These are phyloP conservation scores for Uropetala carovei DNA, from an alignment of 2,888 invertebrate species.

Conservation along the genomic window DNA sequence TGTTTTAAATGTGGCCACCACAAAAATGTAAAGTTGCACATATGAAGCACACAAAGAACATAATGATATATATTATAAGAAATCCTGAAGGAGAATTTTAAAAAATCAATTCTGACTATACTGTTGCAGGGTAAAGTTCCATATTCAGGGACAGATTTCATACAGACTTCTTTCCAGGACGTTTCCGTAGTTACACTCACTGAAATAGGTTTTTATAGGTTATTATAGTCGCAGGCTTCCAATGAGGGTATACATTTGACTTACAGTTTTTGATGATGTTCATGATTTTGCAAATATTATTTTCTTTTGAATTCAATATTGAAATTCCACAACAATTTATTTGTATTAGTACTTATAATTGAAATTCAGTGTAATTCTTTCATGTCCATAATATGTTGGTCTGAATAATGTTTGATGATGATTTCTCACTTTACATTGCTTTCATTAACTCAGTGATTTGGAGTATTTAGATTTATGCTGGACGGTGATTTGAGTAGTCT, in stretches of 20 bases:
- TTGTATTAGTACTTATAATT: background rate
- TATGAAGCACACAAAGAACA: conserved; percentile 57
- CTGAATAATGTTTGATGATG: background rate
- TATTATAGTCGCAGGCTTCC: conserved; percentile 54
- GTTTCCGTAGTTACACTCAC: conserved; percentile 41
- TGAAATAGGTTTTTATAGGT: conserved; percentile 54
- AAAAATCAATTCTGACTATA: conserved; percentile 59
- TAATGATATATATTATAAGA: conserved; percentile 43
- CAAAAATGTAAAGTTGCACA: conserved; percentile 60
- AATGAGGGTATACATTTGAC: conserved; percentile 58
- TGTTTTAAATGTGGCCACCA: conserved; percentile 64
- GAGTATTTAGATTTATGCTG: conserved; percentile 27
- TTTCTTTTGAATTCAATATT: background rate
- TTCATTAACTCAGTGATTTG: conserved; percentile 37
- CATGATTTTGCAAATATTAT: too few relatives aligned
- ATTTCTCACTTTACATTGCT: background rate
- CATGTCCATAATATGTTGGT: background rate
- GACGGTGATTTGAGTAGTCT: conserved; percentile 31
- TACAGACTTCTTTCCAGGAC: conserved; percentile 60
- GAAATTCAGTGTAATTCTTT: conserved; percentile 1
- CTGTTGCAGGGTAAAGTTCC: conserved; percentile 64
- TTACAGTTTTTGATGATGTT: background rate
- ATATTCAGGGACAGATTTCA: conserved; percentile 62
- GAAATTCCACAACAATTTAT: background rate
- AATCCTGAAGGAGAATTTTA: conserved; percentile 51